Evolutionary conservation across 2,113 vertebrate genomes (phyloP), one percentile per base, ranked within the genome.

Genomic region (Leptodactylus fuscus): DNA sequence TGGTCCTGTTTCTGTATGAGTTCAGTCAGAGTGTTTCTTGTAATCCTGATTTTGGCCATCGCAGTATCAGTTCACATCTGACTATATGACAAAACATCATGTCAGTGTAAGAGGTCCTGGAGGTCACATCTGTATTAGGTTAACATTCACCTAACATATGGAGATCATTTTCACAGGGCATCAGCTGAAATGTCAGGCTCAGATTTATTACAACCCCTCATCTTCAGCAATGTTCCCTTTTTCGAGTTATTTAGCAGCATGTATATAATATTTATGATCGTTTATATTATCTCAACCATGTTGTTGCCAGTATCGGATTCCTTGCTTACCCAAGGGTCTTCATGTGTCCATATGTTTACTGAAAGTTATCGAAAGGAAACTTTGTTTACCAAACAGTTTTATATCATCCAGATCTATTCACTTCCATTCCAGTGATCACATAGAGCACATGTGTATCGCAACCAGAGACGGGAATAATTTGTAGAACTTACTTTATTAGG

Each of bases 71-170:
- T 78, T 78, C 74, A 36, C 74, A 69, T 77, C 74, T 80, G 75
- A 71, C 48, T n/a, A 15, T 29, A 58, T 53, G n/a, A 80, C 62
- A 74, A 82, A 38, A 73, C 81, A 82, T 82, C 41, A 69, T 58
- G 48, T 82, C 32, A 71, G 32, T 20, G 27, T 79, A 44, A 65
- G 44, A n/a, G 73, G 83, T 80, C 75, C 9, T 3, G 29, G 34
- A 58, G 83, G 83, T 80, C 83, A 85, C 83, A 85, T 85, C 83
- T 85, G 83, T 15, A 51, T n/a, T 29, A 41, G 46, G 83, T 85
- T 85, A 85, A 79, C 34, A 46, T 46, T 85, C 65, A 85, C 83
- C 75, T 73, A 38, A 80, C 83, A 85, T 85, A 80, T 85, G 83
- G 83, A 80, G 83, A 79, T 38, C 36, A 85, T 85, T 85, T 85